phyloP scores from a whole-genome alignment of 2,888 invertebrate species.

The Capitulum mitella region DNA sequence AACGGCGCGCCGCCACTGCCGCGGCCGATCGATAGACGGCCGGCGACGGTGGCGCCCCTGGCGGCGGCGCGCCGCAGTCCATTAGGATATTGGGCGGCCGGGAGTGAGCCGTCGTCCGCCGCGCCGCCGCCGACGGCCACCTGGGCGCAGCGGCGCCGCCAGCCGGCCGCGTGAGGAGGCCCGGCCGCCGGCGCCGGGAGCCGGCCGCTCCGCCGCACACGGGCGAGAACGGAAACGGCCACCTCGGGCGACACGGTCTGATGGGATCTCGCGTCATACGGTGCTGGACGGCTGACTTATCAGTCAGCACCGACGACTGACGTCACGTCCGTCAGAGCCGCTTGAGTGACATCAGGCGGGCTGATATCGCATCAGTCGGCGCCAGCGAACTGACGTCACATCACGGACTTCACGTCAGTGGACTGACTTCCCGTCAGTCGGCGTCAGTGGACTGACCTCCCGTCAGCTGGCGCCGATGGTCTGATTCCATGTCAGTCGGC shows the following conservation, averaged over 20 bases:
- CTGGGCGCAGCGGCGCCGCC: constrained; percentile 2
- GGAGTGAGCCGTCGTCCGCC: not conserved
- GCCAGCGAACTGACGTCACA: too few relatives aligned
- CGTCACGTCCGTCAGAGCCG: too few relatives aligned
- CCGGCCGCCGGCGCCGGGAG: not conserved
- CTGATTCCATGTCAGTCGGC: too few relatives aligned
- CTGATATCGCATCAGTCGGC: too few relatives aligned
- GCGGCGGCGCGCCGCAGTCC: constrained; percentile 2
- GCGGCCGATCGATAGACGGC: not conserved
- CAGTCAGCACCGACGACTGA: too few relatives aligned
- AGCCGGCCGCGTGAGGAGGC: not conserved
- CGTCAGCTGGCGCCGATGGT: too few relatives aligned
- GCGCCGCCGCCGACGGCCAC: not conserved
- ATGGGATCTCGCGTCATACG: too few relatives aligned
- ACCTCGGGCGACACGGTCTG: not conserved
- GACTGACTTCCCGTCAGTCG: too few relatives aligned
- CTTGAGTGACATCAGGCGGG: too few relatives aligned
- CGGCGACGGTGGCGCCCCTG: constrained; percentile 2
- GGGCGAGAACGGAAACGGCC: not conserved
- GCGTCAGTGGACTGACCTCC: too few relatives aligned
- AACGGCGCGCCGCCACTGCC: not conserved
- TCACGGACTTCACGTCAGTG: too few relatives aligned
- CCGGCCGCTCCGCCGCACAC: not conserved
- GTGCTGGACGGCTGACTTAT: too few relatives aligned
- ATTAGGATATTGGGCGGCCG: not conserved